A percentile compares a stretch with the other conserved stretches of the same genome.
Conservation (phyloP, 30 jellyfish, hydroid and myxozoan species). For the Hydra vulgaris region DNA sequence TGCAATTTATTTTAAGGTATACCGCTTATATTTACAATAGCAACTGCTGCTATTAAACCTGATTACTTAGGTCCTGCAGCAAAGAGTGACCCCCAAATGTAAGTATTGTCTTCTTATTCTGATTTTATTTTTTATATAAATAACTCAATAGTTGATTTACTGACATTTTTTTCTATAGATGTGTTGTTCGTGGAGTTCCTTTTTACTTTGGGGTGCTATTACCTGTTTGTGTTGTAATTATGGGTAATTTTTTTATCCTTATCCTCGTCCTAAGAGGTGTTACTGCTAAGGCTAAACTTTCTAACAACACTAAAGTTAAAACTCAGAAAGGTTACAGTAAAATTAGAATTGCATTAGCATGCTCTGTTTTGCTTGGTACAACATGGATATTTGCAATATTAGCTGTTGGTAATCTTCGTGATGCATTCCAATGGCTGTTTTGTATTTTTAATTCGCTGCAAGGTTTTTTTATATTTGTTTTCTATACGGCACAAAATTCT, state of each 20-base stretch:
- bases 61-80: slow-evolving; percentile 21
- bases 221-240: neutral
- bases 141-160: neutral
- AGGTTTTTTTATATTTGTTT: slow-evolving; percentile 17
- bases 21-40: slow-evolving; percentile 2
- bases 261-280: slow-evolving; percentile 11
- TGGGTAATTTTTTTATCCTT: slow-evolving; percentile 1
- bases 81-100: slow-evolving; percentile 9
- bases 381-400: slow-evolving; percentile 20
- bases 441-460: slow-evolving; percentile 26
- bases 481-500: neutral
- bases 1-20: neutral
- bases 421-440: slow-evolving; percentile 27
- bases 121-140: too few species aligned
- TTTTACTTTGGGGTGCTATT: slow-evolving; percentile 17
- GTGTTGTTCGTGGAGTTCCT: slow-evolving; percentile 8
- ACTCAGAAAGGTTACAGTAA: neutral
- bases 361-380: slow-evolving; percentile 21
- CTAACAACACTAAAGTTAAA: neutral
- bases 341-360: slow-evolving; percentile 20
- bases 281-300: neutral
- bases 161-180: neutral
- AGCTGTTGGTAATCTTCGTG: slow-evolving; percentile 25
- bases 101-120: slow-evolving; percentile 10
- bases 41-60: slow-evolving; percentile 24